A percentile compares a stretch with the other conserved stretches of the same genome.
phyloP scores from a whole-genome alignment of 1,140 invertebrate species.

The Macrocentrus cingulum region DNA sequence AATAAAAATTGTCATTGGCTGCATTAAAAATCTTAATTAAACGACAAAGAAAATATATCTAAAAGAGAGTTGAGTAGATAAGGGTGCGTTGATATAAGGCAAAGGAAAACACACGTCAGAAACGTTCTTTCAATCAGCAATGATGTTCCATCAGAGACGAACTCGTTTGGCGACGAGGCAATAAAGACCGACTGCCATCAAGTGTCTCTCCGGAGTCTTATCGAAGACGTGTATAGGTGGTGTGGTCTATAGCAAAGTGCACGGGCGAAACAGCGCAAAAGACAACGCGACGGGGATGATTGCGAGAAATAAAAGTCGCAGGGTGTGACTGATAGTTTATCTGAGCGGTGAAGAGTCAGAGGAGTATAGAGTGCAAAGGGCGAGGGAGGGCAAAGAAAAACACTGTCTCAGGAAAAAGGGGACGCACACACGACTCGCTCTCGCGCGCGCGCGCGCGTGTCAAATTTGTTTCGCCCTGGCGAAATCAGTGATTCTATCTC shows the following conservation, averaged over 20 bases:
- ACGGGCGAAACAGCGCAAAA: background rate
- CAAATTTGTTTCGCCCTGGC: slow-evolving; percentile 28
- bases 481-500: slow-evolving; percentile 25
- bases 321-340: slow-evolving; percentile 53
- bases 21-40: no score
- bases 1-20: no score
- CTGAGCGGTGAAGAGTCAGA: slow-evolving; percentile 28
- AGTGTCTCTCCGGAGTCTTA: slow-evolving; percentile 1
- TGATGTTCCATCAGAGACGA: slow-evolving; percentile 4
- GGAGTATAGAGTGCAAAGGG: slow-evolving; percentile 15
- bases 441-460: slow-evolving; percentile 1
- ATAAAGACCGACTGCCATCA: slow-evolving; percentile 15
- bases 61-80: no score
- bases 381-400: slow-evolving; percentile 16
- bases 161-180: slow-evolving; percentile 6
- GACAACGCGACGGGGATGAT: slow-evolving; percentile 34
- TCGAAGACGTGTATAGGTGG: background rate
- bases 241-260: background rate
- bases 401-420: slow-evolving; percentile 21
- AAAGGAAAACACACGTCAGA: background rate
- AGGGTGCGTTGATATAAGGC: no score
- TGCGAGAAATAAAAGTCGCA: slow-evolving; percentile 51
- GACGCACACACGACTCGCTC: slow-evolving; percentile 6
- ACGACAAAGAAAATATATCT: no score
- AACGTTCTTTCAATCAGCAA: slow-evolving; percentile 12